Base-by-base conservation (phyloP, 2,888 invertebrate species). In the Perizoma affinitatum region DNA sequence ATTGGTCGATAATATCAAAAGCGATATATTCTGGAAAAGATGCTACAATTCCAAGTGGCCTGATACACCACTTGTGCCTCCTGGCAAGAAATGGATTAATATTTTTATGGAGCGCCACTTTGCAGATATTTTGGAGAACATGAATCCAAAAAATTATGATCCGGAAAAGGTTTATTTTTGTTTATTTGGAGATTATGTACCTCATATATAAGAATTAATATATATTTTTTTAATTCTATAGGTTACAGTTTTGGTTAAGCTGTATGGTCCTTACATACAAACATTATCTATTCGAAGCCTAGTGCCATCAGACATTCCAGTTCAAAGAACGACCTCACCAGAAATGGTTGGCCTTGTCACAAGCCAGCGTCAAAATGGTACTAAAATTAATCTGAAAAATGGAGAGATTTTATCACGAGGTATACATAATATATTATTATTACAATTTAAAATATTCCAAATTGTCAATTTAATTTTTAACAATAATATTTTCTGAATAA, bases 11-110 rank as follows among this genome's bases (percentile, higher is more conserved):
- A 89, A 90, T 68, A 89, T 93, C 38, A 85, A 87, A 74, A 88
- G 83, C 71, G 90, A 93, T 65, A 80, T 89, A 64, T 92, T 92
- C 76, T 93, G 93, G 93, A 89, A 87, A 75, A 80, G 88, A 64
- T 90, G 86, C 58, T 92, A 90, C 63, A 74, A 75, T 43, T 79
- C 86, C 0, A 86, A 82, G 67, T 92, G 90, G 86, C 65, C 69
- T 0, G 84, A 87, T 72, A 76, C 73, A 42, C 83, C 88, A 1
- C 60, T 78, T 47, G 61, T 81, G 43, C 58, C 75, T 4, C 74
- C 80, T 46, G 71, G 75, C 38, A 88, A 86, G 69, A 83, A 78
- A 62, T 92, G 90, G 91, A 85, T 92, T 10, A 89, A 88, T 68
- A 74, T 87, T 52, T 92, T 85, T 65, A 84, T 93, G 85, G 92